Evolutionary conservation across 2,113 vertebrate species (phyloP).

Genomic region (Leptosomus discolor): DNA sequence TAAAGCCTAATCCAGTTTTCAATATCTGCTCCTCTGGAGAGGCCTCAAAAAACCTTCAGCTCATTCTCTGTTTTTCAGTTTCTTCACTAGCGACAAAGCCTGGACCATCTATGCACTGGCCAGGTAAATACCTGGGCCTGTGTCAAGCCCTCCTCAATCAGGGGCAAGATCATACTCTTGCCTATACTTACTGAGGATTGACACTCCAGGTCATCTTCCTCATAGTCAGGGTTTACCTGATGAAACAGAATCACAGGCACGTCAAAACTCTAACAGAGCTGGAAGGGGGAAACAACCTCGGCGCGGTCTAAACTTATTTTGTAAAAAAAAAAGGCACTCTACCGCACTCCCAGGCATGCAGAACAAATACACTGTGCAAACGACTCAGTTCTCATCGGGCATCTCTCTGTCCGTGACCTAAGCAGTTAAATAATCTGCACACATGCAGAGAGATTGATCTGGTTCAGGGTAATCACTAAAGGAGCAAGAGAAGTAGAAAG

Average conservation of each 20-base stretch:
- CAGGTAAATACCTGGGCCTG: not conserved
- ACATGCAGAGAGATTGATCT: not conserved
- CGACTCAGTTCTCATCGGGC: not conserved
- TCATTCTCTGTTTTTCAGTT: not conserved
- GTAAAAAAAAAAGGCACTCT: not conserved
- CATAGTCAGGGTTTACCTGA: slow-evolving; percentile 94
- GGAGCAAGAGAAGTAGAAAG: not conserved
- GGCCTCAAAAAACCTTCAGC: not conserved
- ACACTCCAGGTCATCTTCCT: slow-evolving; percentile 90
- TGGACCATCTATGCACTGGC: not conserved
- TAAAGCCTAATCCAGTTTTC: not conserved
- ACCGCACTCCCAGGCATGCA: not conserved
- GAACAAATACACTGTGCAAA: not conserved
- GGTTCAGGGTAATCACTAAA: not conserved
- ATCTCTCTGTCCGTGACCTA: not conserved
- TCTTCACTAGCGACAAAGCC: not conserved
- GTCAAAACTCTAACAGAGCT: slow-evolving; percentile 69
- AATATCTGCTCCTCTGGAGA: not conserved
- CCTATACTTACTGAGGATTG: slow-evolving; percentile 89
- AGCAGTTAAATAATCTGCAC: not conserved
- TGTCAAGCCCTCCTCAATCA: slow-evolving; percentile 44
- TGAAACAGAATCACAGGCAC: slow-evolving; percentile 79
- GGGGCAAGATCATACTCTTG: slow-evolving; percentile 57
- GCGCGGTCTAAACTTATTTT: not conserved
- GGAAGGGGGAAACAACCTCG: slow-evolving; percentile 63